These are phyloP conservation scores for Grus americana DNA, from an alignment of 2,113 vertebrate species.

Conservation along the genomic window DNA sequence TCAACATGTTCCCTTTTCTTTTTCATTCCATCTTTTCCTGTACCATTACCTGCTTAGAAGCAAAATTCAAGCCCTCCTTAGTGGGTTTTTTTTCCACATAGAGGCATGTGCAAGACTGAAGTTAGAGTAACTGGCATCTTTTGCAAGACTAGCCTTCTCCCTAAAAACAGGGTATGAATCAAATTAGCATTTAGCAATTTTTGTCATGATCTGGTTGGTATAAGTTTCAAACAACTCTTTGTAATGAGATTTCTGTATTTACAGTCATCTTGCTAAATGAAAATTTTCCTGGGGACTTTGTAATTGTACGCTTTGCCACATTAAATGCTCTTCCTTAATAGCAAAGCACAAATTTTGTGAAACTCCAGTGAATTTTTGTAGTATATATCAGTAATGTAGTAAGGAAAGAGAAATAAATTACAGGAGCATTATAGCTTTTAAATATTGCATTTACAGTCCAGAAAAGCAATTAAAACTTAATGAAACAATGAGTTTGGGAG, in stretches of 20 bases:
- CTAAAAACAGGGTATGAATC: slow-evolving; percentile 36
- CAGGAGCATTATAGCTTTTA: neutral
- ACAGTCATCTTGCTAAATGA: neutral
- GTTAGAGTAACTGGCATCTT: neutral
- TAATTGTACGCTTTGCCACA: neutral
- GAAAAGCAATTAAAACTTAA: neutral
- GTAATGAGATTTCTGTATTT: slow-evolving; percentile 65
- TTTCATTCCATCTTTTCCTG: neutral
- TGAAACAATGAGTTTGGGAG: neutral
- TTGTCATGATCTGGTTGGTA: neutral
- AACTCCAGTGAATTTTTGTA: neutral
- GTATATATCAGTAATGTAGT: neutral
- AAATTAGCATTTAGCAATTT: slow-evolving; percentile 34
- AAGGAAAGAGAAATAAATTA: neutral
- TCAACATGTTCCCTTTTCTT: neutral
- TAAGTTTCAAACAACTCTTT: slow-evolving; percentile 44
- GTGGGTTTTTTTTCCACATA: neutral
- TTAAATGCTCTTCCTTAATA: neutral
- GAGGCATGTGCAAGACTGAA: slow-evolving; percentile 17
- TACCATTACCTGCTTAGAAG: neutral
- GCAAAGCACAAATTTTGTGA: neutral
- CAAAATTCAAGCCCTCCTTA: neutral
- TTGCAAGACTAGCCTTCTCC: slow-evolving; percentile 5
- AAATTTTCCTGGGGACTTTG: slow-evolving; percentile 19
- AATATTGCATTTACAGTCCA: neutral